Percentiles rank a stretch among this genome's conserved stretches.
Evolutionary conservation across 1,140 invertebrate species (phyloP).

Genomic region (Bombus waltoni): DNA sequence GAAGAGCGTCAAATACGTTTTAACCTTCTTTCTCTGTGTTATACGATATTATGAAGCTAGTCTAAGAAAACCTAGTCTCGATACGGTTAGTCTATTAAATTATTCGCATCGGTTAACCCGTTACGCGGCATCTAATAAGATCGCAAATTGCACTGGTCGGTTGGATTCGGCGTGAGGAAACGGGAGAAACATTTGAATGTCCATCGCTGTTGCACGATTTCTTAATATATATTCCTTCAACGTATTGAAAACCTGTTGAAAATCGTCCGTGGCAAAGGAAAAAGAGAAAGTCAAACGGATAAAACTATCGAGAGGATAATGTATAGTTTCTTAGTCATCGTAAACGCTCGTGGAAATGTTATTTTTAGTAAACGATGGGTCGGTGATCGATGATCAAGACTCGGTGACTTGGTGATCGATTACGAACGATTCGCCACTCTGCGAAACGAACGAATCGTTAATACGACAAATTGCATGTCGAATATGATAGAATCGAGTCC

Average conservation of each 20-base stretch:
- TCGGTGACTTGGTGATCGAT: background rate
- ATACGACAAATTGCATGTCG: background rate
- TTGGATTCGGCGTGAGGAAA: background rate
- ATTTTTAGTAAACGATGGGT: slow-evolving; percentile 13
- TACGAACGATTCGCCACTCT: background rate
- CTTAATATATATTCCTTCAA: background rate
- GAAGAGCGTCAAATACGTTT: background rate
- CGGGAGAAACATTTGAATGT: background rate
- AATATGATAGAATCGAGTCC: slow-evolving; percentile 10
- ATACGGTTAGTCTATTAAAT: background rate
- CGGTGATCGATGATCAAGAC: background rate
- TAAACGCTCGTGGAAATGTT: slow-evolving; percentile 1
- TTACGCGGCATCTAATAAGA: background rate
- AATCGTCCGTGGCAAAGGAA: background rate
- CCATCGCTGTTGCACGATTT: background rate
- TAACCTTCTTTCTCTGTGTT: background rate
- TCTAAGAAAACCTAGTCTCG: background rate
- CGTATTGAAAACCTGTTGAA: background rate
- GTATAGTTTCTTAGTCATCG: slow-evolving; percentile 5
- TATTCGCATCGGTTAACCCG: background rate
- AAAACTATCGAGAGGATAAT: slow-evolving; percentile 1
- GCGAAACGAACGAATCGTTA: background rate
- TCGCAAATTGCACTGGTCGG: background rate
- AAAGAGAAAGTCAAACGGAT: background rate
- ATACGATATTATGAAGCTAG: background rate